These are phyloP conservation scores for Nothobranchius furzeri DNA, from an alignment of 2,113 vertebrate genomes.

Conservation along the genomic window DNA sequence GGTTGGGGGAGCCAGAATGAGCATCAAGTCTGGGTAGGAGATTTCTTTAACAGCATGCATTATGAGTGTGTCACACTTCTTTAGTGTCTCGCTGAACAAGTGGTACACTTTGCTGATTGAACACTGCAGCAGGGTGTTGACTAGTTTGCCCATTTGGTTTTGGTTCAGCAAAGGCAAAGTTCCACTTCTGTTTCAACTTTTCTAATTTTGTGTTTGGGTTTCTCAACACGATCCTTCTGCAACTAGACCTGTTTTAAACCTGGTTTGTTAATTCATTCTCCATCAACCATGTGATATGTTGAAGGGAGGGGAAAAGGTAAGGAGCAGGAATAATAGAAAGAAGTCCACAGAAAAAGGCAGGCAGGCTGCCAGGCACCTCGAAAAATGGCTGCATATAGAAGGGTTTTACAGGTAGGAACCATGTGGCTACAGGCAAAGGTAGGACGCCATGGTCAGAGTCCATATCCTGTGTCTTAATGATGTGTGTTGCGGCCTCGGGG, in stretches of 20 bases:
- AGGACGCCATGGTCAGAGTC: conserved; percentile 68
- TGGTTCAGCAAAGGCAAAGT: conserved; percentile 48
- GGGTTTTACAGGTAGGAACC: conserved; percentile 75
- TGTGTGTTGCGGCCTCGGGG: conserved; percentile 59
- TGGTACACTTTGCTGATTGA: conserved; percentile 56
- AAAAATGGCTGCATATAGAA: conserved; percentile 42
- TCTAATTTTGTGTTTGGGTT: conserved; percentile 27
- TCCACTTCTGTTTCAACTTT: conserved; percentile 19
- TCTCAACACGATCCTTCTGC: neutral
- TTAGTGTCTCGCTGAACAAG: conserved; percentile 65
- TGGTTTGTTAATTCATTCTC: conserved; percentile 9
- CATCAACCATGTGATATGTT: neutral
- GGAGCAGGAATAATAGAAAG: conserved; percentile 3
- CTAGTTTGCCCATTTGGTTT: conserved; percentile 54
- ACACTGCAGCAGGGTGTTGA: conserved; percentile 60
- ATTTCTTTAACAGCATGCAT: conserved; percentile 76
- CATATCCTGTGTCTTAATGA: conserved; percentile 78
- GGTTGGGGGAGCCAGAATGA: conserved; percentile 60
- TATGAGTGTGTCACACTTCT: conserved; percentile 69
- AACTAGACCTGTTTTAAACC: neutral
- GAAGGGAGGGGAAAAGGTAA: neutral
- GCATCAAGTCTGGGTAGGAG: conserved; percentile 57
- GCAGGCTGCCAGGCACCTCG: conserved; percentile 46
- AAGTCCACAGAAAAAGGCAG: conserved; percentile 25
- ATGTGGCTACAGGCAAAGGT: conserved; percentile 67